These are phyloP conservation scores for Pangasius larnaudii DNA, from an alignment of 2,797 vertebrate species.

Conservation along the genomic window DNA sequence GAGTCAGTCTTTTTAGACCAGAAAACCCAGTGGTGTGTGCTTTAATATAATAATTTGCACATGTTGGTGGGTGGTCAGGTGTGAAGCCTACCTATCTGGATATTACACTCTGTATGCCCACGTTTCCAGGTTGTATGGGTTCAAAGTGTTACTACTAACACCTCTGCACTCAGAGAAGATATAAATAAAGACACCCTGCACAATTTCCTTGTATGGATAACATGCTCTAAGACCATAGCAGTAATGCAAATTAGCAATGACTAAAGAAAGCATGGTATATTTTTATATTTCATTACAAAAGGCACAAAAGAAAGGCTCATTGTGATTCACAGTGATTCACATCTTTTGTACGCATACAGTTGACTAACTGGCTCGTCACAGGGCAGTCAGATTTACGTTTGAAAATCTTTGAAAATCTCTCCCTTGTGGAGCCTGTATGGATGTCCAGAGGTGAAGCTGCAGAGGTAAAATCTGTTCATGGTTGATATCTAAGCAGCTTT, in stretches of 20 bases:
- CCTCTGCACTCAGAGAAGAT: background rate
- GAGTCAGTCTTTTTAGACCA: background rate
- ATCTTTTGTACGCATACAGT: background rate
- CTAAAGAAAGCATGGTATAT: slow-evolving; percentile 8
- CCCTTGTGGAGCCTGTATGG: background rate
- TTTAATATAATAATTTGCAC: slow-evolving; percentile 1
- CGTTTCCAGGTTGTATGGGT: background rate
- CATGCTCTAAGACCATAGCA: background rate
- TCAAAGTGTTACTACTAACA: slow-evolving; percentile 10
- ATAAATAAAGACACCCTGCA: background rate
- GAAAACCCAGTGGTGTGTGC: background rate
- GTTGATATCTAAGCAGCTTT: slow-evolving; percentile 19
- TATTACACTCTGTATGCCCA: background rate
- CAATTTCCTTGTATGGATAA: background rate
- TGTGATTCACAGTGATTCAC: slow-evolving; percentile 14
- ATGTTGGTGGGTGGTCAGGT: background rate
- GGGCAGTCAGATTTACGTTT: slow-evolving; percentile 23
- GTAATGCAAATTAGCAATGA: slow-evolving; percentile 9
- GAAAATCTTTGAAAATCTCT: background rate
- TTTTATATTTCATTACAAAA: background rate
- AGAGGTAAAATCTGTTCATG: slow-evolving; percentile 7
- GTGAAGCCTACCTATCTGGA: slow-evolving; percentile 7
- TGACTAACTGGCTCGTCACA: slow-evolving; percentile 30
- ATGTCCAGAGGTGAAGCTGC: slow-evolving; percentile 2
- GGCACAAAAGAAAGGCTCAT: slow-evolving; percentile 6